These are phyloP conservation scores for Scaptodrosophila lebanonensis DNA, from an alignment of 1,140 invertebrate genomes.

Conservation along the genomic window DNA sequence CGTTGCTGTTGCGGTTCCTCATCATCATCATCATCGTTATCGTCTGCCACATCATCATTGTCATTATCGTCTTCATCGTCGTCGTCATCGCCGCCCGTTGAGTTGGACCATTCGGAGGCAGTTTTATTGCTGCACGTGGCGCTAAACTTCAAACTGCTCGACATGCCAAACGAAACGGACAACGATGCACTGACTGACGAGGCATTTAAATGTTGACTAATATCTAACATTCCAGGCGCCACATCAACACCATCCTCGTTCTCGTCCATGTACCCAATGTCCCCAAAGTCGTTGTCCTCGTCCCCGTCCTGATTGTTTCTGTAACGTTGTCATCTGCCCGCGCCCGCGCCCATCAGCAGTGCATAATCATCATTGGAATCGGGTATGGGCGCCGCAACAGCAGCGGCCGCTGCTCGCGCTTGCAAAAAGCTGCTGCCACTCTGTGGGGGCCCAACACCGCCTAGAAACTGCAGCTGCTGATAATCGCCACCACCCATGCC, in stretches of 20 bases:
- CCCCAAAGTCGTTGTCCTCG: constrained; percentile 39
- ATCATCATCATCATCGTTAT: constrained; percentile 25
- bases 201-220: constrained; percentile 61
- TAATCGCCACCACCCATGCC: constrained; percentile 23
- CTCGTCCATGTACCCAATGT: no score
- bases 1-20: not conserved
- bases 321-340: constrained; percentile 71
- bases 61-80: constrained; percentile 34
- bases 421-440: constrained; percentile 50
- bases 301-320: constrained; percentile 40
- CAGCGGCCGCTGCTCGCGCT: constrained; percentile 23
- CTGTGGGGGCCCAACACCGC: constrained; percentile 32
- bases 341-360: constrained; percentile 54
- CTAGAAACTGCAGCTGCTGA: constrained; percentile 33
- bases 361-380: constrained; percentile 71
- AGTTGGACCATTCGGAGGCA: constrained; percentile 70
- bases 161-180: constrained; percentile 65
- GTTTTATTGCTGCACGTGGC: constrained; percentile 60
- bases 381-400: constrained; percentile 61
- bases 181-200: constrained; percentile 61
- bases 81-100: constrained; percentile 59
- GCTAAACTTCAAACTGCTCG: constrained; percentile 67
- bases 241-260: constrained; percentile 54
- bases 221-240: no score
- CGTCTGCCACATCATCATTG: constrained; percentile 25